Evolutionary conservation across 2,888 invertebrate species (phyloP), one percentile per base, ranked within the genome.

Genomic region (Automeris io): DNA sequence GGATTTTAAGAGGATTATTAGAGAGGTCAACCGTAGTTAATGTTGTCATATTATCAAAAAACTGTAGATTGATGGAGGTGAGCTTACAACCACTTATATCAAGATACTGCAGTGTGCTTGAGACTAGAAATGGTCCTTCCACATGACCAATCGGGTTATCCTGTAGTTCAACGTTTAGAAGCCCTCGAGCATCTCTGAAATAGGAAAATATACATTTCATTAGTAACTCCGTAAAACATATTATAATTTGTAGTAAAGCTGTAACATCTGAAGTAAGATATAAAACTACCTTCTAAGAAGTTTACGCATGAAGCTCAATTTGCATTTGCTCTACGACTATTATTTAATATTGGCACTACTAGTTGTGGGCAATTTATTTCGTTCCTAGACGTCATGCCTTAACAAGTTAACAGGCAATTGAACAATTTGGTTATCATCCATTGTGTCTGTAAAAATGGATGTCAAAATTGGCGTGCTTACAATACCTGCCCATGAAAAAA

Each of bases 11-110:
- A 2, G 92, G 91, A 67, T 93, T 93, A 41, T 89, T 83, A 3
- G 92, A 92, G 6, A 93, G 72, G 61, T 92, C 92, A n/a, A 92
- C 70, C n/a, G 89, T 90, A 43, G 89, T 90, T 12, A 92, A 70
- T 7, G 91, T 87, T 1, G 91, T 90, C 29, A 91, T 86, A 54
- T 92, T 91, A 47, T 88, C 83, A 67, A 92, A 92, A 64, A 92
- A 93, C 39, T 88, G 86, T 3, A 86, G 66, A 57, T 90, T 90
- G 53, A 92, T 81, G 29, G 61, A 64, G 11, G 83, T 80, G 19
- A 93, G 74, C 35, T 89, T 89, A 67, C 92, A 92, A 39, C 87
- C 87, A 66, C 90, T 91, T 52, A 92, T 85, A 62, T 92, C 92
- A 42, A 93, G 80, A 58, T 90, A 91, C 48, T 91, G 88, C 34